Evolutionary conservation across 2,113 vertebrate species (phyloP).

Genomic region (Atractosteus spatula): DNA sequence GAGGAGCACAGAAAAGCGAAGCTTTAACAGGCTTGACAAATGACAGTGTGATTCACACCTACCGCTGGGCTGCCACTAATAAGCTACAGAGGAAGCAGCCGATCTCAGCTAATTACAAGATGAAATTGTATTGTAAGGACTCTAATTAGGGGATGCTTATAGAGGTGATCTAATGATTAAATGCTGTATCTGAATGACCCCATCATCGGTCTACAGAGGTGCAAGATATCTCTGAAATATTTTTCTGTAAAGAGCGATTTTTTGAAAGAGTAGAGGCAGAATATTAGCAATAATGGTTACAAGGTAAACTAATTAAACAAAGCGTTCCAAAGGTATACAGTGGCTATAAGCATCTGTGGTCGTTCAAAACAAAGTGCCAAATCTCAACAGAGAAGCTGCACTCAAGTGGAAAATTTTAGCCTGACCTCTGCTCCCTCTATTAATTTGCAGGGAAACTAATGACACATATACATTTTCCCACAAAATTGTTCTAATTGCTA

Average conservation of each 20-base stretch:
- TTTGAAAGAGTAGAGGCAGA: constrained; percentile 70
- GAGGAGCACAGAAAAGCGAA: constrained; percentile 47
- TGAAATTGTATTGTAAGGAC: constrained; percentile 91
- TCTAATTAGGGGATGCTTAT: constrained; percentile 92
- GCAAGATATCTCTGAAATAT: constrained; percentile 73
- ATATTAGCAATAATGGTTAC: constrained; percentile 91
- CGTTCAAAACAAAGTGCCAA: constrained; percentile 77
- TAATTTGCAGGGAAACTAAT: constrained; percentile 97
- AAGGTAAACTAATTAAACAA: constrained; percentile 96
- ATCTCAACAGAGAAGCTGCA: constrained; percentile 77
- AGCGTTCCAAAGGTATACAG: constrained; percentile 80
- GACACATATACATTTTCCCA: constrained; percentile 97
- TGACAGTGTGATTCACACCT: constrained; percentile 80
- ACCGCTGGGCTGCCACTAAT: constrained; percentile 83
- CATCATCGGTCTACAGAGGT: constrained; percentile 71
- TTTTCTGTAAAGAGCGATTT: constrained; percentile 70
- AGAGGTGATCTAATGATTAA: constrained; percentile 93
- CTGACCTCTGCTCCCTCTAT: constrained; percentile 88
- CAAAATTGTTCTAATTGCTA: constrained; percentile 99
- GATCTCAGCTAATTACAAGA: constrained; percentile 95
- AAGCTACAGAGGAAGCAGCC: constrained; percentile 88
- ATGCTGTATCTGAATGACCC: constrained; percentile 83
- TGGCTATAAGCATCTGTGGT: constrained; percentile 77
- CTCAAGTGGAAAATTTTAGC: constrained; percentile 90
- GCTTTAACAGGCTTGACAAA: constrained; percentile 73